phyloP scores from a whole-genome alignment of 2,888 invertebrate genomes.

The Drosophila sordidapex region DNA sequence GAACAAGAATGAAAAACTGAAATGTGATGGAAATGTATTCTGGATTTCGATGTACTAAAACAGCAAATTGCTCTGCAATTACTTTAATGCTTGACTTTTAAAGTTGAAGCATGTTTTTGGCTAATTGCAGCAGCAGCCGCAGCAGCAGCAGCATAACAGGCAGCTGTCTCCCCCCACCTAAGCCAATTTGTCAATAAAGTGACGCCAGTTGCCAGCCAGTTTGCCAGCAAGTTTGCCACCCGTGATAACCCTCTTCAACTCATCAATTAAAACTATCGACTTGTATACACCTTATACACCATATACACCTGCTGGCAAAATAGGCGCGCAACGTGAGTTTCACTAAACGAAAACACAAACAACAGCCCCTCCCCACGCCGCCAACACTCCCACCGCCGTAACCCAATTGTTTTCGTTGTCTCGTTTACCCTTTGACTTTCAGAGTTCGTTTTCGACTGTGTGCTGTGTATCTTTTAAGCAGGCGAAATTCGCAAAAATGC shows the following conservation, averaged over 20 bases:
- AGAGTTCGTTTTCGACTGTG: constrained; percentile 47
- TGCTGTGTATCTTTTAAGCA: constrained; percentile 63
- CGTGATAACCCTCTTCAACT: constrained; percentile 69
- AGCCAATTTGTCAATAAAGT: constrained; percentile 51
- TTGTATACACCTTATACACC: constrained; percentile 15
- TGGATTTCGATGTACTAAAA: not conserved
- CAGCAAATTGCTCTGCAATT: constrained; percentile 10
- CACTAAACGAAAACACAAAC: constrained; percentile 55
- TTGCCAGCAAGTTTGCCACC: not conserved
- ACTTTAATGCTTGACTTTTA: constrained; percentile 6
- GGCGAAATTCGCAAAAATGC: constrained; percentile 65
- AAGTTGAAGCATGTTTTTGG: not conserved
- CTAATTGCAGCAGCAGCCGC: constrained; percentile 12
- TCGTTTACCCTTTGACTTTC: constrained; percentile 77
- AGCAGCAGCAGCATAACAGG: constrained; percentile 5
- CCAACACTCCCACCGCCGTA: constrained; percentile 10
- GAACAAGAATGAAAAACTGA: not conserved
- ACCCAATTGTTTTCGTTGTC: constrained; percentile 63
- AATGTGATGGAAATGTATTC: constrained; percentile 2
- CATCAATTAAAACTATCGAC: constrained; percentile 69
- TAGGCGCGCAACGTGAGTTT: constrained; percentile 41
- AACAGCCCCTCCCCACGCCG: not conserved
- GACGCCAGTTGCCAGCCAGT: constrained; percentile 17
- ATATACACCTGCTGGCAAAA: constrained; percentile 45
- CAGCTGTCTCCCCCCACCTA: constrained; percentile 34